Evolutionary conservation across 2,797 vertebrate species (phyloP), one percentile per base, ranked within the genome.

Genomic region (Diplodus puntazzo): DNA sequence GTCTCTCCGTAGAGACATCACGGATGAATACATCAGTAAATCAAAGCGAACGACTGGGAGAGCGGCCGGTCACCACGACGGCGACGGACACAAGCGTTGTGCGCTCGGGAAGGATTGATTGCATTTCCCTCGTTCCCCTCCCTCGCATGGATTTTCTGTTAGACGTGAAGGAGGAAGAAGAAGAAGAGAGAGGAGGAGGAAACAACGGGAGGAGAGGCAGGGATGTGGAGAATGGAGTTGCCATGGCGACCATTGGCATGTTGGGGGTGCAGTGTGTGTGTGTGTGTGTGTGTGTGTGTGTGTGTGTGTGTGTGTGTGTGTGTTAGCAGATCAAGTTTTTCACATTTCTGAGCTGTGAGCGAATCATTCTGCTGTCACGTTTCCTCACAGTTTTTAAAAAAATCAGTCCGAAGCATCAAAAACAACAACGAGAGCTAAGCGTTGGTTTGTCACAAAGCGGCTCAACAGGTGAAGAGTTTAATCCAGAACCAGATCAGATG

Each of bases 181-280:
- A 77, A 25, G 25, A 25, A 25, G 25, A 25, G 25, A 25, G 25
- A 25, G 69, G 76, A 80, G 63, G 68, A 69, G 49, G 64, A 50
- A 70, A 64, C 58, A 11, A 48, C 75, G 8, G 59, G 72, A 69
- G 65, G 30, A 34, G 30, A 66, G 61, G 69, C 69, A 77, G 73
- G 64, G 75, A 83, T 43, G 76, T 69, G 73, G 78, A 80, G 83
- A 61, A 80, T 25, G 73, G 73, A 59, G 87, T 91, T 89, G 81
- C 88, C 78, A 91, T 89, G 80, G 88, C 12, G 27, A 91, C 82
- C 65, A 17, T 17, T 13, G 54, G 64, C 77, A 83, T 79, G 76
- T 57, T 58, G 50, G 23, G 21, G 6, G 23, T 23, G 10, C 17
- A 5, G n/a, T 23, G 20, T 12, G 69, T 39, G 23, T 17, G 18